Base-by-base conservation (phyloP, 2,888 invertebrate species). In the Dasypogon diadema region DNA sequence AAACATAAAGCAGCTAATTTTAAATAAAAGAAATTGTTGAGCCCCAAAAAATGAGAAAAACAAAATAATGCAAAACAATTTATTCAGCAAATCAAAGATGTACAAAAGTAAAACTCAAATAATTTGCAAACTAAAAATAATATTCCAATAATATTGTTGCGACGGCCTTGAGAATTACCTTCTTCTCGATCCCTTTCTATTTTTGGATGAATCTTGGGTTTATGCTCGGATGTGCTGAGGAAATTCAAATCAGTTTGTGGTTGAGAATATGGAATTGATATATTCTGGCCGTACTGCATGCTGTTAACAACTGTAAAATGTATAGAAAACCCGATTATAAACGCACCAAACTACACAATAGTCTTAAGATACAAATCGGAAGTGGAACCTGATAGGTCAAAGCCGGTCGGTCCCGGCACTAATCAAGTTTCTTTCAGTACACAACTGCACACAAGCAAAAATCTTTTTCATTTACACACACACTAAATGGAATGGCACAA, bases 231-330 rank as follows among this genome's bases (percentile, higher is more conserved):
- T 77, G 84, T 82, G 82, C 85, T 86, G 77, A 86, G 83, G 81
- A 86, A 86, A 82, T 85, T 86, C 76, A 86, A 84, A 83, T 86
- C 85, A 78, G 82, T 83, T 81, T 86, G 86, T 54, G 85, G 86
- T 78, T 86, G 86, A 72, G 85, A 85, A 80, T 86, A 86, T 65
- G 86, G 86, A 82, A 86, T 85, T 79, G 86, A 85, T 78, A 86
- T 85, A 83, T 86, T 86, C 77, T 86, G 86, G 77, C 86, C 86
- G 82, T 86, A 86, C 83, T 86, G 86, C 85, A 86, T 84, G 78
- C 84, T 84, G 80, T 86, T 86, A 78, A 84, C 84, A 76, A 85
- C 86, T 82, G 83, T 82, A 84, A 85, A 54, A 21, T 30, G 48
- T 65, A 21, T 4, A 16, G 21, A 65, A 34, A 37, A 65, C 16